phyloP scores from a whole-genome alignment of 2,797 vertebrate genomes.

The Petrocephalus sullivani region DNA sequence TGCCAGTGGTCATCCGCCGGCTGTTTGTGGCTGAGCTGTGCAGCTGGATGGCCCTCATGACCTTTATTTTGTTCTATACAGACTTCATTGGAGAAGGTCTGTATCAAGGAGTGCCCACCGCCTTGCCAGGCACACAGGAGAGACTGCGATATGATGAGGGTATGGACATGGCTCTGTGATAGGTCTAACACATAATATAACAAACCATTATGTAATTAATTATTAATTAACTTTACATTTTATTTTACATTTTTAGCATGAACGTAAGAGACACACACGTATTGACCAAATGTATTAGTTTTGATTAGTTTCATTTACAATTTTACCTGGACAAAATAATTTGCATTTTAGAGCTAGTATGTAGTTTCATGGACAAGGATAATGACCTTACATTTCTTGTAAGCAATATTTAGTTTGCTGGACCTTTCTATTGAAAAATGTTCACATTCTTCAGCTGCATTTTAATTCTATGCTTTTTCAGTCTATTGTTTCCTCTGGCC shows the following conservation, averaged over 20 bases:
- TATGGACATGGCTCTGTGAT: constrained; percentile 32
- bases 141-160: constrained; percentile 75
- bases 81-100: constrained; percentile 79
- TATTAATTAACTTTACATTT: neutral
- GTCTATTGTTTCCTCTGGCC: neutral
- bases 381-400: neutral
- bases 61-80: constrained; percentile 77
- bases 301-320: neutral
- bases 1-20: constrained; percentile 63
- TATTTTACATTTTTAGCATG: neutral
- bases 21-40: constrained; percentile 77
- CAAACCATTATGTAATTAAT: neutral
- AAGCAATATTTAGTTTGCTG: neutral
- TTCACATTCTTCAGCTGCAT: neutral
- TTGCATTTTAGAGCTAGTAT: neutral
- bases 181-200: neutral
- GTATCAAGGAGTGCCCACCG: constrained; percentile 71
- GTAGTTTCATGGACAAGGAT: neutral
- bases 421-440: too few species aligned
- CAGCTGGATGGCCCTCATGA: constrained; percentile 83
- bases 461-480: neutral
- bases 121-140: constrained; percentile 63
- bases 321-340: neutral
- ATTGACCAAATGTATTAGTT: neutral
- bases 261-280: neutral